Evolutionary conservation across 2,797 vertebrate genomes (phyloP).

Genomic region (Lagocephalus sceleratus): DNA sequence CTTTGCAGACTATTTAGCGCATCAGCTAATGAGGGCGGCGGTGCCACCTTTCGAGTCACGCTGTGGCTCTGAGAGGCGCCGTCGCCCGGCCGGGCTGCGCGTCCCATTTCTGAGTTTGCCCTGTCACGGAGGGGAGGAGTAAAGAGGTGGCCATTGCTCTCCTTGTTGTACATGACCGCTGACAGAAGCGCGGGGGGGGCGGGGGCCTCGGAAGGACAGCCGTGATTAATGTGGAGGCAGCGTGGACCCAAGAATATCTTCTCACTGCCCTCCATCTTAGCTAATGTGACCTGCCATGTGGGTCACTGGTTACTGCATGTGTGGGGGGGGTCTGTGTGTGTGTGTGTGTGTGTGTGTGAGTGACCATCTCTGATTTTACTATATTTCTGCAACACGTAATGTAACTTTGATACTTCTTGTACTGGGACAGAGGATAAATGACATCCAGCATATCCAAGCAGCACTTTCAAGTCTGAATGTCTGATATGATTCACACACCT

Average conservation of each 20-base stretch:
- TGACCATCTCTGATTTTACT: background rate
- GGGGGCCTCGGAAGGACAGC: constrained; percentile 44
- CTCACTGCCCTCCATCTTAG: constrained; percentile 67
- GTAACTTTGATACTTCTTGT: too few relatives aligned
- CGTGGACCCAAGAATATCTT: constrained; percentile 71
- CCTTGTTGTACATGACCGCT: constrained; percentile 52
- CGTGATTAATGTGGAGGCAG: constrained; percentile 66
- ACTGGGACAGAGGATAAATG: too few relatives aligned
- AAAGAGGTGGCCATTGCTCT: constrained; percentile 31
- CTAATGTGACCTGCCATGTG: constrained; percentile 73
- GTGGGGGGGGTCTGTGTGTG: background rate
- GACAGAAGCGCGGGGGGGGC: constrained; percentile 55
- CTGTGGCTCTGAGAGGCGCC: too few relatives aligned
- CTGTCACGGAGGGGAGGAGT: constrained; percentile 22
- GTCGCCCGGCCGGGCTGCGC: background rate
- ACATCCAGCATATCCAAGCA: constrained; percentile 3
- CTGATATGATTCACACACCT: background rate
- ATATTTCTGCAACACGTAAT: background rate
- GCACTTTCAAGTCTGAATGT: constrained; percentile 35
- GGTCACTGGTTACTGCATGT: constrained; percentile 56
- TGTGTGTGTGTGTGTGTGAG: constrained; percentile 4
- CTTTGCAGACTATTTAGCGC: background rate
- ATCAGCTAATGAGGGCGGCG: too few relatives aligned
- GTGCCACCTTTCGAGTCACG: too few relatives aligned
- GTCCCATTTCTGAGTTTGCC: constrained; percentile 37